Evolutionary conservation across 2,113 vertebrate species (phyloP), one percentile per base, ranked within the genome.

Genomic region (Cheirogaleus medius): DNA sequence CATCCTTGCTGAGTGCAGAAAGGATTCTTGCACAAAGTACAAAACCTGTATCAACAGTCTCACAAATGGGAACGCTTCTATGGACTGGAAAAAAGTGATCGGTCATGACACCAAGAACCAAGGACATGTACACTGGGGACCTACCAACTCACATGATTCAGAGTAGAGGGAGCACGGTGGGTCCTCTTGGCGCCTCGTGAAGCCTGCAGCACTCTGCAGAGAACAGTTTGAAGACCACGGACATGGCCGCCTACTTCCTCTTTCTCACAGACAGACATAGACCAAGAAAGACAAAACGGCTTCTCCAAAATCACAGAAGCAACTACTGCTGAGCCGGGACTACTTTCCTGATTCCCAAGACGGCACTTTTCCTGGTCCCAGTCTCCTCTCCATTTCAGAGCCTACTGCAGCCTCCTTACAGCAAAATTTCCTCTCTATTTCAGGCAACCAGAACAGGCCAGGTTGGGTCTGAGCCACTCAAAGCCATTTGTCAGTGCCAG

Each of bases 401-500:
- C 54, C 52, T 52, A 17, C 52, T 49, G 8, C 47, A 42, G n/a
- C 73, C 78, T 76, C 23, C 37, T 63, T 54, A 27, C 5, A 81
- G 78, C 82, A 95, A 96, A 68, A 34, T 66, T 60, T 81, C 60
- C 52, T 83, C 17, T 93, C 91, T 90, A 81, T 96, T 93, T 90
- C 76, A 82, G 60, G 81, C 76, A 82, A 42, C 14, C 63, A 73
- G 69, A 90, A 76, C 18, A 87, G 21, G 52, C 97, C 94, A 96
- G 83, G 27, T 37, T 90, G 93, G 47, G 84, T 86, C 34, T 39
- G 60, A 68, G 82, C 93, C 90, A 95, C 49, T 11, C 56, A 68
- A 73, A 44, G 76, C 86, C 92, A 94, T 94, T 92, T 91, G 58
- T 92, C 90, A 97, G 32, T 80, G 85, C 84, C 92, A 64, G 42